A percentile compares a stretch with the other conserved stretches of the same genome.
Evolutionary conservation across 2,113 vertebrate genomes (phyloP).

Genomic region (Notiomystis cincta): DNA sequence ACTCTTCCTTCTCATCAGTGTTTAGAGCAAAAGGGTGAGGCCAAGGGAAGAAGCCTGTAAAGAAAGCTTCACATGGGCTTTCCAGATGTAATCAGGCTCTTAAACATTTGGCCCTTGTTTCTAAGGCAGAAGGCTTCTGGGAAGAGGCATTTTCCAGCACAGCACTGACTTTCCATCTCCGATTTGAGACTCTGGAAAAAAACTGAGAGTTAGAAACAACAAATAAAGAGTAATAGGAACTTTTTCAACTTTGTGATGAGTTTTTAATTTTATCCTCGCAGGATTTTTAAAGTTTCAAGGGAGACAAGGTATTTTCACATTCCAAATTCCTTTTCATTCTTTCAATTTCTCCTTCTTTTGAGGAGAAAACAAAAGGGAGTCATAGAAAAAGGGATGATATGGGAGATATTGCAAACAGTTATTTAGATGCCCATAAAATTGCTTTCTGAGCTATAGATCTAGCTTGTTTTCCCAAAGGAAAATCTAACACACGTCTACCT

Average conservation of each 20-base stretch:
- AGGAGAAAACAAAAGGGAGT: background rate
- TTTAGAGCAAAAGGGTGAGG: background rate
- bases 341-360: background rate
- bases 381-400: background rate
- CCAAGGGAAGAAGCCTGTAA: background rate
- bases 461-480: background rate
- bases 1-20: background rate
- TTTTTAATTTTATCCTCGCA: background rate
- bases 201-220: background rate
- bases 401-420: background rate
- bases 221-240: background rate
- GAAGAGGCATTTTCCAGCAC: background rate
- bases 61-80: background rate
- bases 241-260: background rate
- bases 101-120: background rate
- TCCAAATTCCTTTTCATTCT: background rate
- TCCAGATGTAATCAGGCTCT: background rate
- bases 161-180: background rate
- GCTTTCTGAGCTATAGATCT: background rate
- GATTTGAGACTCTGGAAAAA: background rate
- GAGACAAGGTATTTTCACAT: background rate
- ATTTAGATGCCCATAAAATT: background rate
- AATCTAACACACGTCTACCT: constrained; percentile 47
- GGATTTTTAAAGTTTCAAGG: background rate
- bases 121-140: background rate